Conservation (phyloP, 2,888 invertebrate species). For the Gisinianus flammeolus region DNA sequence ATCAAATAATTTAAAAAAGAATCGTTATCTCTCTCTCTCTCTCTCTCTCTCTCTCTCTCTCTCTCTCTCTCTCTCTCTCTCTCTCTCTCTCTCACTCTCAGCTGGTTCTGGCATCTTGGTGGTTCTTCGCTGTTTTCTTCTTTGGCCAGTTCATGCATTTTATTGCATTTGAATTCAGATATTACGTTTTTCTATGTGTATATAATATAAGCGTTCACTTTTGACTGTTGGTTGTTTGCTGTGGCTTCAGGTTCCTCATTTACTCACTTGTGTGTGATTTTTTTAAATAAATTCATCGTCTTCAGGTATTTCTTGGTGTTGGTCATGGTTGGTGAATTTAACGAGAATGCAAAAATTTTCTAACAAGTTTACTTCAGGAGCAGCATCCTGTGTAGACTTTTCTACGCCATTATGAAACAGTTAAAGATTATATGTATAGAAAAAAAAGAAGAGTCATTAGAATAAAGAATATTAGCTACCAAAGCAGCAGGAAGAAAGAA, state of each 20-base stretch:
- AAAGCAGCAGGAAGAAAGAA: not conserved
- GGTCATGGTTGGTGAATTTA: constrained; percentile 1
- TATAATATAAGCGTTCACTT: not conserved
- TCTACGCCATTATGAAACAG: not conserved
- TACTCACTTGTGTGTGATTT: not conserved
- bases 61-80: not conserved
- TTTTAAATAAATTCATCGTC: not conserved
- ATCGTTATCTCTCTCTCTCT: not conserved
- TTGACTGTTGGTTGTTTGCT: not conserved
- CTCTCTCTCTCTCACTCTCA: not conserved
- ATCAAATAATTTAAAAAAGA: not conserved
- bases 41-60: not conserved
- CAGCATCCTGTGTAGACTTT: not conserved
- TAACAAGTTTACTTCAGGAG: not conserved
- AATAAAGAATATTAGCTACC: not conserved
- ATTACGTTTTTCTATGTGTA: not conserved
- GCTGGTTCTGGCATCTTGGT: not conserved
- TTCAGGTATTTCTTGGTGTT: not conserved
- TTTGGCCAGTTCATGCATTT: not conserved
- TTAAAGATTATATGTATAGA: not conserved
- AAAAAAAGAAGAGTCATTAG: not conserved
- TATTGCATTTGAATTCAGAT: not conserved
- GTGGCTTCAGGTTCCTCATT: not conserved
- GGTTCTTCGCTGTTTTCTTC: not conserved
- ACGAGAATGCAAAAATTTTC: not conserved